phyloP scores from a whole-genome alignment of 2,888 invertebrate species.

The Pyralis farinalis region DNA sequence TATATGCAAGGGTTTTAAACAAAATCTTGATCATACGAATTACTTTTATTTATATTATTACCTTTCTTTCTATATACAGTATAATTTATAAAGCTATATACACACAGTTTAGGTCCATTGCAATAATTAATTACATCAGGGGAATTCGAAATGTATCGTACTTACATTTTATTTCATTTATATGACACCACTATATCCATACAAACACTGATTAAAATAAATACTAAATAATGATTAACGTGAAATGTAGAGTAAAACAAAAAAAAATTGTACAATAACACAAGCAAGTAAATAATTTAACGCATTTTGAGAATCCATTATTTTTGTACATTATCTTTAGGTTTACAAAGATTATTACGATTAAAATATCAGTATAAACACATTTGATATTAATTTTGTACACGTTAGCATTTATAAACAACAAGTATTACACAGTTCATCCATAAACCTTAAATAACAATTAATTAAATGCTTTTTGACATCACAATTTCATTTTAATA shows the following conservation, averaged over 20 bases:
- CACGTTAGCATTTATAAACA: conserved; percentile 11
- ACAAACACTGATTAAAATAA: not conserved
- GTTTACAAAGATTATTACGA: not conserved
- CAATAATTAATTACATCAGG: conserved; percentile 34
- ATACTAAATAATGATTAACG: not conserved
- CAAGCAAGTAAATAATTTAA: not conserved
- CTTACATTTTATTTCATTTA: too few species aligned
- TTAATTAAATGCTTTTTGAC: not conserved
- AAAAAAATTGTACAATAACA: not conserved
- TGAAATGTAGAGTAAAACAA: not conserved
- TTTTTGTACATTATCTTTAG: not conserved
- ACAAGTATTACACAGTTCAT: not conserved
- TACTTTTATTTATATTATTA: conserved; percentile 52
- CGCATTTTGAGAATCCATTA: not conserved
- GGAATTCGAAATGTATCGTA: conserved; percentile 5
- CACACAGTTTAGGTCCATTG: conserved; percentile 69
- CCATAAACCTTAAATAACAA: not conserved
- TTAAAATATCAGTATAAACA: not conserved
- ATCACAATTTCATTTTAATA: too few species aligned
- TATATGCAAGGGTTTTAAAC: too few species aligned
- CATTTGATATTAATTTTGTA: conserved; percentile 5
- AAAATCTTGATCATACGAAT: conserved; percentile 26
- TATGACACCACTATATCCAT: not conserved
- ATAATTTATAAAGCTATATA: conserved; percentile 62
- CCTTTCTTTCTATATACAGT: conserved; percentile 59